These are phyloP conservation scores for Rhineura floridana DNA, from an alignment of 2,113 vertebrate species.

Conservation along the genomic window DNA sequence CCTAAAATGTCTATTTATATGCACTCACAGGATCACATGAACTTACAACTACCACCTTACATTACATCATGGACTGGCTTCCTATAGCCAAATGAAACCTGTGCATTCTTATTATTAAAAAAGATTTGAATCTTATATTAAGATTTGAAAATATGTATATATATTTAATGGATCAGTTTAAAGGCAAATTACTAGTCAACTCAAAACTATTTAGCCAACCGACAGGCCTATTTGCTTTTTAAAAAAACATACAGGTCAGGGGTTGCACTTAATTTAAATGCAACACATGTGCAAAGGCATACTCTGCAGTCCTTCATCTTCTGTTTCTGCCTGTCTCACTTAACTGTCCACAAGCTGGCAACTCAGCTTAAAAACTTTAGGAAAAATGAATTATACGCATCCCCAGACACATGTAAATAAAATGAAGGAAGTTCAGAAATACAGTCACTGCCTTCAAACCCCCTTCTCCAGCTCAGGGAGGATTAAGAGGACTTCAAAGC, in stretches of 20 bases:
- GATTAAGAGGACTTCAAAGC: slow-evolving; percentile 82
- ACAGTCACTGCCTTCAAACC: slow-evolving; percentile 67
- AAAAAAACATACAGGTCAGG: slow-evolving; percentile 22
- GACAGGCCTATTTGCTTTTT: background rate
- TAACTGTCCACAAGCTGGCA: slow-evolving; percentile 55
- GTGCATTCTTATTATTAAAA: too few relatives aligned
- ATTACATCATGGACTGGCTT: too few relatives aligned
- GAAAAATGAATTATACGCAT: slow-evolving; percentile 58
- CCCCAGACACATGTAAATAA: slow-evolving; percentile 81
- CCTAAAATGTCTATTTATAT: too few relatives aligned
- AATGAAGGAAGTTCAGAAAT: slow-evolving; percentile 74
- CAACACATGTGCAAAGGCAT: slow-evolving; percentile 37
- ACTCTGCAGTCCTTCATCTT: slow-evolving; percentile 47
- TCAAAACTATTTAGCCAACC: background rate
- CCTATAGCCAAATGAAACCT: too few relatives aligned
- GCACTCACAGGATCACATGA: too few relatives aligned
- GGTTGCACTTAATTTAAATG: slow-evolving; percentile 53
- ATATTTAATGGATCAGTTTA: background rate
- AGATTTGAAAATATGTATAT: background rate
- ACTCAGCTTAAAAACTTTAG: slow-evolving; percentile 54
- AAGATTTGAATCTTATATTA: too few relatives aligned
- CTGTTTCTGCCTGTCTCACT: slow-evolving; percentile 58
- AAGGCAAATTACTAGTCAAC: background rate
- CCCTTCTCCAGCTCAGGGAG: slow-evolving; percentile 73
- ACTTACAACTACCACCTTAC: too few relatives aligned